A percentile compares a stretch with the other conserved stretches of the same genome.
Conservation (phyloP, 2,888 invertebrate genomes). For the Campoletis raptor region DNA sequence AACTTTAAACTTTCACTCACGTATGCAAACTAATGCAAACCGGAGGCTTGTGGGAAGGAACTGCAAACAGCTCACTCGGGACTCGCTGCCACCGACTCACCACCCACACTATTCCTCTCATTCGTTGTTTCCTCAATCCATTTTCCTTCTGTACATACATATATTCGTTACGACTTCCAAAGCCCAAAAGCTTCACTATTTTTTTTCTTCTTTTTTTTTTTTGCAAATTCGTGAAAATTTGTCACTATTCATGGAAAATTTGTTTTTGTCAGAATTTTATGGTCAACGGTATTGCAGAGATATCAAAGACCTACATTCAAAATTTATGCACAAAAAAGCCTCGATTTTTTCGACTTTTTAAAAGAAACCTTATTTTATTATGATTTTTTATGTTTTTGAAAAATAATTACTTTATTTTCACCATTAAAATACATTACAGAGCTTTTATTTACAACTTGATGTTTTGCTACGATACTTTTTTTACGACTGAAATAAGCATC, state of each 20-base stretch:
- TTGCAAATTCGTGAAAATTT: background rate
- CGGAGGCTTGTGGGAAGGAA: slow-evolving; percentile 79
- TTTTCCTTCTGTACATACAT: slow-evolving; percentile 27
- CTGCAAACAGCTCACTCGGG: slow-evolving; percentile 82
- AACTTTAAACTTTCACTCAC: slow-evolving; percentile 82
- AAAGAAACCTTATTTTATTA: background rate
- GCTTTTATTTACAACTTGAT: background rate
- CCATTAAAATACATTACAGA: background rate
- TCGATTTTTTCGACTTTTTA: background rate
- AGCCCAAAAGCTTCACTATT: slow-evolving; percentile 19
- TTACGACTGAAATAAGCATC: too few species aligned
- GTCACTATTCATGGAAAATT: background rate
- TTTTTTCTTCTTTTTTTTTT: background rate
- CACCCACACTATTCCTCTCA: slow-evolving; percentile 64
- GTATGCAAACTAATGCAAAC: slow-evolving; percentile 82
- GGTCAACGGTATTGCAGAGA: background rate
- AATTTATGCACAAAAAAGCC: background rate
- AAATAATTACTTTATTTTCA: background rate
- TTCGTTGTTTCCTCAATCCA: slow-evolving; percentile 41
- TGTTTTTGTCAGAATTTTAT: background rate
- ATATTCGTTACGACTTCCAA: slow-evolving; percentile 7
- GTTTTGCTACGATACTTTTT: background rate
- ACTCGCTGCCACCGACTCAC: slow-evolving; percentile 69
- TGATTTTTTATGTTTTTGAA: background rate
- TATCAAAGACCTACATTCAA: background rate